phyloP scores from a whole-genome alignment of 2,113 vertebrate species.

The Vulpes vulpes region DNA sequence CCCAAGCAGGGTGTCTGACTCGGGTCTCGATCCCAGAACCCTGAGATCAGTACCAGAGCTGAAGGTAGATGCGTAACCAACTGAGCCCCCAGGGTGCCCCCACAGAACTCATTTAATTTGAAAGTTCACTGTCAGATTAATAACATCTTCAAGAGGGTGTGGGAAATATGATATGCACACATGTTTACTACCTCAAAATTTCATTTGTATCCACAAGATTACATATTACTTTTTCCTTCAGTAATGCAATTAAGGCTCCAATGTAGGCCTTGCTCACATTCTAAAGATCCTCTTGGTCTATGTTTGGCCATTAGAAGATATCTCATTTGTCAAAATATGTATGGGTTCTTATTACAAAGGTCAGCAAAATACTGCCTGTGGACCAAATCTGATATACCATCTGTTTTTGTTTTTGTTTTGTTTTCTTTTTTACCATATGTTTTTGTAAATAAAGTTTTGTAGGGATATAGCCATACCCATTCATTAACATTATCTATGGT shows the following conservation, averaged over 20 bases:
- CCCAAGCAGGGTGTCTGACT: too few relatives aligned
- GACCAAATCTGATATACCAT: background rate
- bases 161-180: background rate
- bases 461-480: background rate
- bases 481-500: background rate
- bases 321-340: background rate
- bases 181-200: background rate
- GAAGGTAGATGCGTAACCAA: too few relatives aligned
- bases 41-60: too few relatives aligned
- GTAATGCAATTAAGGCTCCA: background rate
- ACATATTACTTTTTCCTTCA: background rate
- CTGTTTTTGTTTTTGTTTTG: background rate
- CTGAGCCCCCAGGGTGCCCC: too few relatives aligned
- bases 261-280: background rate
- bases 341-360: background rate
- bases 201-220: background rate
- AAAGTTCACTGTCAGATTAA: background rate
- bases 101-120: background rate
- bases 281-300: background rate
- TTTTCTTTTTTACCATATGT: background rate
- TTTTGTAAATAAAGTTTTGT: constrained; percentile 30
- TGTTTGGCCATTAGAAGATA: background rate
- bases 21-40: too few relatives aligned
- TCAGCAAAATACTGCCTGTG: background rate
- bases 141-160: background rate